Evolutionary conservation across 2,797 vertebrate genomes (phyloP).

Genomic region (Coilia nasus): DNA sequence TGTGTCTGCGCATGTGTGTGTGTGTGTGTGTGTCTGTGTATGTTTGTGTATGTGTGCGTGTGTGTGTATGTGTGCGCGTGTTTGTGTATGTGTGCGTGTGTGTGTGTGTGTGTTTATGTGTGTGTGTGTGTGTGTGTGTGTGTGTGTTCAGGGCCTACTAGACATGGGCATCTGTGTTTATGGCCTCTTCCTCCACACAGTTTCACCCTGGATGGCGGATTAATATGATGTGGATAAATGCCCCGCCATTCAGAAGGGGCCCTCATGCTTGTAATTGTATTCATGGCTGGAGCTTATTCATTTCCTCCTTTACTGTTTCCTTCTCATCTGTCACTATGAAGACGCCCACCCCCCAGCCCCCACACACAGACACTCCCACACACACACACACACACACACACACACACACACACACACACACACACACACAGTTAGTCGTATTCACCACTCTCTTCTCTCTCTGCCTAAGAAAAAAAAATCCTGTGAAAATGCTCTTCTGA

Average conservation of each 20-base stretch:
- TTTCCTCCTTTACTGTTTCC: constrained; percentile 38
- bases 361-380: neutral
- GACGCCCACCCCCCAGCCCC: neutral
- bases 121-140: too few species aligned
- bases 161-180: constrained; percentile 43
- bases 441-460: constrained; percentile 36
- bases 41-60: too few species aligned
- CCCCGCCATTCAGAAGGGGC: constrained; percentile 43
- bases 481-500: constrained; percentile 49
- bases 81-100: too few species aligned
- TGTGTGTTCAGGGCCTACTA: neutral
- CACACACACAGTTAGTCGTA: neutral
- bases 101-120: too few species aligned
- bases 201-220: constrained; percentile 50
- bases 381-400: neutral
- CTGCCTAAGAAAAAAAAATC: constrained; percentile 46
- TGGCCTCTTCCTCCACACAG: constrained; percentile 28
- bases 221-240: constrained; percentile 53
- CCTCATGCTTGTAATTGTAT: constrained; percentile 56
- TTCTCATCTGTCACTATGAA: constrained; percentile 21
- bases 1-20: too few species aligned
- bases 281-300: constrained; percentile 44
- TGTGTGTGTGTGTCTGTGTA: too few species aligned
- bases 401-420: neutral
- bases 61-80: too few species aligned